phyloP scores from a whole-genome alignment of 2,888 invertebrate genomes.

The Luffia ferchaultella region DNA sequence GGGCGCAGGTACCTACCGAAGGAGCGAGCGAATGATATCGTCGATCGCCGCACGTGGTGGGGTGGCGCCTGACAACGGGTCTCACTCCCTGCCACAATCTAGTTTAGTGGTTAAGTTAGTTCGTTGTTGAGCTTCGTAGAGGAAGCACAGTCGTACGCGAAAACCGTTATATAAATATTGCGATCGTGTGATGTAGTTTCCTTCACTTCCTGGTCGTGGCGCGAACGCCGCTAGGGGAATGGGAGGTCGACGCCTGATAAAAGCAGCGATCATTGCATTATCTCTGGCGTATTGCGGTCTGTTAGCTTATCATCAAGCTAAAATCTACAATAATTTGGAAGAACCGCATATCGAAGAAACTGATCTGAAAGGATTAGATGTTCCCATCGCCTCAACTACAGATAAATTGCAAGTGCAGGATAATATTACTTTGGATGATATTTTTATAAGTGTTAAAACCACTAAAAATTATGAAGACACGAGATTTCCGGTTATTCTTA shows the following conservation, averaged over 20 bases:
- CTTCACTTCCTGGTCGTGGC: neutral
- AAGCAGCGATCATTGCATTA: slow-evolving; percentile 2
- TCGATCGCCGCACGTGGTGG: slow-evolving; percentile 4
- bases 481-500: slow-evolving; percentile 77
- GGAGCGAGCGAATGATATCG: slow-evolving; percentile 5
- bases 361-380: slow-evolving; percentile 1
- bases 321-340: slow-evolving; percentile 2
- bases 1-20: slow-evolving; percentile 4
- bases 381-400: slow-evolving; percentile 1
- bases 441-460: slow-evolving; percentile 89
- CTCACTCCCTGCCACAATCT: neutral
- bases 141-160: slow-evolving; percentile 1
- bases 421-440: slow-evolving; percentile 62
- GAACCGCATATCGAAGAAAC: neutral
- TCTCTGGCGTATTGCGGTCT: slow-evolving; percentile 4
- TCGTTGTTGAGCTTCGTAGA: slow-evolving; percentile 3
- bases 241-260: slow-evolving; percentile 8
- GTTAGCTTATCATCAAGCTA: slow-evolving; percentile 7
- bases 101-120: slow-evolving; percentile 4
- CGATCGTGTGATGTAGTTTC: slow-evolving; percentile 4
- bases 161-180: neutral
- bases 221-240: slow-evolving; percentile 4
- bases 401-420: slow-evolving; percentile 1
- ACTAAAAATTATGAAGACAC: slow-evolving; percentile 80
- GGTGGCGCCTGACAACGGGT: neutral